Conservation (phyloP, 2,113 vertebrate genomes). For the Tautogolabrus adspersus region DNA sequence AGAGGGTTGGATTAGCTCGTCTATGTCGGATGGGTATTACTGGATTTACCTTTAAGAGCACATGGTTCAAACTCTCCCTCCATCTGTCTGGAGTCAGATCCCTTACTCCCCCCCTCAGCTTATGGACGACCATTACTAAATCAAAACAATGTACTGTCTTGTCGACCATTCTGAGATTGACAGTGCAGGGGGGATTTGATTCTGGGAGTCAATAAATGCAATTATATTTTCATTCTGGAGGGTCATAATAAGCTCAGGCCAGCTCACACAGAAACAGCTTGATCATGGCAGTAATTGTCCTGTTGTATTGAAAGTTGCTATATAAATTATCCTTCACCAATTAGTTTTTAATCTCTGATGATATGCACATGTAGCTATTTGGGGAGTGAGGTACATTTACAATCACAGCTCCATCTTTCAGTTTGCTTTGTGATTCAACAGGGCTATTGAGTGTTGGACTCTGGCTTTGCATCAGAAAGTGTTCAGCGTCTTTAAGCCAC, state of each 20-base stretch:
- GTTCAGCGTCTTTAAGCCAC: slow-evolving; percentile 52
- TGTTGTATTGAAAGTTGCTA: not conserved
- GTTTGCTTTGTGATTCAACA: slow-evolving; percentile 42
- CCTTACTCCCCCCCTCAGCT: slow-evolving; percentile 3
- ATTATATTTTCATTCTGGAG: slow-evolving; percentile 25
- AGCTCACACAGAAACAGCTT: not conserved
- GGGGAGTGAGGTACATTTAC: not conserved
- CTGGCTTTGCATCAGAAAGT: slow-evolving; percentile 18
- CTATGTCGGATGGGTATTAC: slow-evolving; percentile 58
- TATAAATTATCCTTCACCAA: not conserved
- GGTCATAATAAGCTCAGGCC: not conserved
- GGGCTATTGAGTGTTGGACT: slow-evolving; percentile 41
- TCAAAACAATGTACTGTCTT: slow-evolving; percentile 19
- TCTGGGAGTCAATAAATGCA: slow-evolving; percentile 11
- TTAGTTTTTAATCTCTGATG: slow-evolving; percentile 12
- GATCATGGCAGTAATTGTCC: not conserved
- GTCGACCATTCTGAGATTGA: not conserved
- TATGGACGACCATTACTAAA: slow-evolving; percentile 39
- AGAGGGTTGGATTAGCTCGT: slow-evolving; percentile 50
- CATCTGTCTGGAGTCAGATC: slow-evolving; percentile 65
- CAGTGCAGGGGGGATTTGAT: not conserved
- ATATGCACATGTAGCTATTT: not conserved
- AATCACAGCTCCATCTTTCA: slow-evolving; percentile 26
- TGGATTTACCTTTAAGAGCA: slow-evolving; percentile 71
- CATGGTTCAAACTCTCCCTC: slow-evolving; percentile 62